Base-by-base conservation (phyloP, 2,888 invertebrate genomes). In the Cylloceria caligata region DNA sequence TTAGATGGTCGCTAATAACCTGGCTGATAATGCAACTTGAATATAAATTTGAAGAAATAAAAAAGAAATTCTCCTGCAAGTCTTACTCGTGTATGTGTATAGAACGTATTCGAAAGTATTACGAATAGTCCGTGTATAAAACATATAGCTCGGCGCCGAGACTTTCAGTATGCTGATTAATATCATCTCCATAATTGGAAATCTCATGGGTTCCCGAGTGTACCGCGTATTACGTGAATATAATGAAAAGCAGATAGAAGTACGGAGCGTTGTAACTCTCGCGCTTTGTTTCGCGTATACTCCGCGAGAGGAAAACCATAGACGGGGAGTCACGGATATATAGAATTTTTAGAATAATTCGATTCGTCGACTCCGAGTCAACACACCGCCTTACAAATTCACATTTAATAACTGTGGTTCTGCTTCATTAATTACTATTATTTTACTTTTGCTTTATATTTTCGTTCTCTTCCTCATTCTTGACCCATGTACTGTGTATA, bases 361-460 rank as follows among this genome's bases (percentile, higher is more conserved):
- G 52, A 69, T 69, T 39, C 13, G 13, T 55, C 36, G 19, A 16
- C 5, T 21, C n/a, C 4, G 39, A 69, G 39, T 55, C 55, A 39
- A 16, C 3, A 49, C 55, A 42, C 27, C 24, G 27, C 16, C 52
- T 55, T n/a, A 39, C n/a, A 55, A 39, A 52, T 69, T 3, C 13
- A 16, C 24, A 11, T 24, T 55, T 55, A 24, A 69, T 69, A 42
- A 69, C 55, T 49, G 19, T 5, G 4, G 11, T 60, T 57, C 16
- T 13, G 6, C 30, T 27, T 55, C 60, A 39, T 62, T 36, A 60
- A 21, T 27, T 65, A 45, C 27, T 16, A 16, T 45, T 45, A 42
- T 49, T 65, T 73, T 65, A 57, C 65, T 39, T n/a, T 69, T 21
- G 57, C 57, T 67, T 67, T 64, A 64, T 71, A 60, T 80, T 74